phyloP scores from a whole-genome alignment of 2,797 vertebrate species.

The Tolypeutes matacus region DNA sequence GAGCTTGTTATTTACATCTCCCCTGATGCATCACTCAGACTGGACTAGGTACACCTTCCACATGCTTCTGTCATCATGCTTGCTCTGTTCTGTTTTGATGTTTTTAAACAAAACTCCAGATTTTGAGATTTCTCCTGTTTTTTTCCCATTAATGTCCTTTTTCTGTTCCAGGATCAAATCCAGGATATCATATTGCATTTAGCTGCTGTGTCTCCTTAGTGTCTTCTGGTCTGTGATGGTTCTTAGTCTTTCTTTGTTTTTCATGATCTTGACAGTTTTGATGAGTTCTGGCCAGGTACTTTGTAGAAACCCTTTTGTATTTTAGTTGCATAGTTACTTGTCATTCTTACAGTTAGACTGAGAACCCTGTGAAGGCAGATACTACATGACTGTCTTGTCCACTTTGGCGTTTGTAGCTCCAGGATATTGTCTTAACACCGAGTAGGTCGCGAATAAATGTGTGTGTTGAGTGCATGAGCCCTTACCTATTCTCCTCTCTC shows the following conservation, averaged over 20 bases:
- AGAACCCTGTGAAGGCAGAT: not conserved
- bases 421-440: not conserved
- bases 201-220: not conserved
- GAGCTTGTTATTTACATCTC: not conserved
- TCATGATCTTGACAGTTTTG: not conserved
- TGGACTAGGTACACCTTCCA: not conserved
- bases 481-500: conserved; percentile 35
- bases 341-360: not conserved
- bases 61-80: not conserved
- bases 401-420: not conserved
- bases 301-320: not conserved
- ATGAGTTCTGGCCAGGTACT: not conserved
- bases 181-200: not conserved
- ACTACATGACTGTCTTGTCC: not conserved
- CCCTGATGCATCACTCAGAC: not conserved
- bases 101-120: conserved; percentile 57
- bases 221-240: not conserved
- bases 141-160: not conserved
- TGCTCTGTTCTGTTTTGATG: not conserved
- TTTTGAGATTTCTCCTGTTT: conserved; percentile 5
- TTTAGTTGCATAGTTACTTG: not conserved
- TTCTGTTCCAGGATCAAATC: conserved; percentile 34
- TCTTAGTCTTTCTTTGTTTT: conserved; percentile 29
- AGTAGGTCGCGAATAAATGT: not conserved
- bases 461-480: conserved; percentile 10